phyloP scores from a whole-genome alignment of 1,140 invertebrate species.

The Drosophila trapezifrons region DNA sequence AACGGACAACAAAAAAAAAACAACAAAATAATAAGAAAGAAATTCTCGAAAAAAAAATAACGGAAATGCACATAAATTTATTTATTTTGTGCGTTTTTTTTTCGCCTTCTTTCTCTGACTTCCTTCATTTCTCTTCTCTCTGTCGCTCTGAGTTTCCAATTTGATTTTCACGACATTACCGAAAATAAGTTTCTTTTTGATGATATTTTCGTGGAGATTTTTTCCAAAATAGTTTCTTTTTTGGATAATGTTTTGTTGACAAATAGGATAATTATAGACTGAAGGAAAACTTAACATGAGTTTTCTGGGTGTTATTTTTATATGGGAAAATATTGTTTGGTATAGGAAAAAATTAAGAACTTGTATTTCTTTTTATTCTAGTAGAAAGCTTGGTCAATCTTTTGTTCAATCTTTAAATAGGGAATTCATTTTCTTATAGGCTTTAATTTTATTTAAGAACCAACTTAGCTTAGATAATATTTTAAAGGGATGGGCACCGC shows the following conservation, averaged over 20 bases:
- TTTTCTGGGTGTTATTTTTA: not conserved
- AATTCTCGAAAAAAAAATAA: slow-evolving; percentile 41
- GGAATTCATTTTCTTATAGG: no score
- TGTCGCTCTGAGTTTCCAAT: slow-evolving; percentile 8
- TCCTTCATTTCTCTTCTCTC: not conserved
- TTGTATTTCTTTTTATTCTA: no score
- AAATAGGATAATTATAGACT: slow-evolving; percentile 5
- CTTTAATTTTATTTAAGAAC: no score
- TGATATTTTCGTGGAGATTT: slow-evolving; percentile 2
- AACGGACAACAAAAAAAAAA: slow-evolving; percentile 36
- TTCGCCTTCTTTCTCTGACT: slow-evolving; percentile 35
- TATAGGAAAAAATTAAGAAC: not conserved
- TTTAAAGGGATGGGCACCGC: no score
- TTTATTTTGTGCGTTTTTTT: slow-evolving; percentile 57
- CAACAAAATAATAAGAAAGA: slow-evolving; percentile 32
- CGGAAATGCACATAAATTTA: slow-evolving; percentile 84
- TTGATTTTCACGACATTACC: slow-evolving; percentile 27
- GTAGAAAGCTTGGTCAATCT: no score
- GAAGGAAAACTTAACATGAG: not conserved
- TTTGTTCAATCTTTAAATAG: no score
- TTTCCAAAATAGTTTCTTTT: not conserved
- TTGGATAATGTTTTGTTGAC: slow-evolving; percentile 1
- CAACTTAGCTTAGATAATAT: no score
- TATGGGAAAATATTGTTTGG: not conserved
- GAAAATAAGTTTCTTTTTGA: slow-evolving; percentile 27